Evolutionary conservation across 2,888 invertebrate species (phyloP).

Genomic region (Protonemura montana): DNA sequence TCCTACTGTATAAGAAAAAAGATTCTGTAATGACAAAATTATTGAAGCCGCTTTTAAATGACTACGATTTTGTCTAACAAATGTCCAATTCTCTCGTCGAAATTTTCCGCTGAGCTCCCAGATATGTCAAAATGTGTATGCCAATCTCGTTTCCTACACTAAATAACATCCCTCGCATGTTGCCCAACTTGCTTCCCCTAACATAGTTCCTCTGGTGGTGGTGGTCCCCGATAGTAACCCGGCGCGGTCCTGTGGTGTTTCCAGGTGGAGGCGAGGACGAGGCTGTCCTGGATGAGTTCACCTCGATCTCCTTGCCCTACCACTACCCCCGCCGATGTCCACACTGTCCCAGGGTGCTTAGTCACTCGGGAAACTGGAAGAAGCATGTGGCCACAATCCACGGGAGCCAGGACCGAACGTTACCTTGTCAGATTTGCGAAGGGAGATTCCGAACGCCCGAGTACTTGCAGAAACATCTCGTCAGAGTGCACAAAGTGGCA

Average conservation of each 20-base stretch:
- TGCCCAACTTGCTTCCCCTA: background rate
- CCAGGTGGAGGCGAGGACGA: constrained; percentile 44
- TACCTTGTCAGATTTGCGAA: constrained; percentile 54
- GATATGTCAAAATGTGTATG: too few relatives aligned
- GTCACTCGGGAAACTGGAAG: constrained; percentile 56
- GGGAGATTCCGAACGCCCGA: constrained; percentile 55
- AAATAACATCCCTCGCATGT: too few relatives aligned
- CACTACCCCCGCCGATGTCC: constrained; percentile 54
- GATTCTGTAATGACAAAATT: too few relatives aligned
- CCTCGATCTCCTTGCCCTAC: constrained; percentile 47
- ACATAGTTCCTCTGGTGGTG: constrained; percentile 10
- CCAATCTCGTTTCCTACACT: too few relatives aligned
- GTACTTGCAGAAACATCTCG: constrained; percentile 56
- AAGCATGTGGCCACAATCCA: constrained; percentile 56
- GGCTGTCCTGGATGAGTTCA: constrained; percentile 32
- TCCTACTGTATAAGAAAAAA: too few relatives aligned
- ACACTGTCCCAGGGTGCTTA: constrained; percentile 54
- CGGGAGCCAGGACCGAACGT: constrained; percentile 54
- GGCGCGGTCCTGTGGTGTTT: constrained; percentile 43
- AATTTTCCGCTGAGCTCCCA: too few relatives aligned
- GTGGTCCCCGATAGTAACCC: constrained; percentile 22
- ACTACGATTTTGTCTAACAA: too few relatives aligned
- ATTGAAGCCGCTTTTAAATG: too few relatives aligned
- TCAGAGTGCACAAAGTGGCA: constrained; percentile 55
- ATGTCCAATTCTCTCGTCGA: too few relatives aligned